These are phyloP conservation scores for Catostylus mosaicus DNA, from an alignment of 30 jellyfish, hydroid and myxozoan genomes.

Conservation along the genomic window DNA sequence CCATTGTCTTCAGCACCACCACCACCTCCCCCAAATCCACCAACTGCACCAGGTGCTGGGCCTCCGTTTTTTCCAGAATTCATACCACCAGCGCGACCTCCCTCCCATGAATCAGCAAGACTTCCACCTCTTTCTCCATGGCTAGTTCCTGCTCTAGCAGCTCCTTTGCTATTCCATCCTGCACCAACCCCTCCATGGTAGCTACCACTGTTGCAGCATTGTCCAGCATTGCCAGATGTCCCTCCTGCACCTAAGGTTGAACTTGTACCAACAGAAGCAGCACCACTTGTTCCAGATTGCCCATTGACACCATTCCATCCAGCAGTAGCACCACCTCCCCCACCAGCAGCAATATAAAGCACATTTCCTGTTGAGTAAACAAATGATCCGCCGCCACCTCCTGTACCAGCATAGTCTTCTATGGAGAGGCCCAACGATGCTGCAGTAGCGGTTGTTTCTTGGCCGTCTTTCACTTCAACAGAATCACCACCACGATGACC, in stretches of 20 bases:
- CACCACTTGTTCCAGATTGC: constrained; percentile 14
- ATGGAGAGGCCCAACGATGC: constrained; percentile 52
- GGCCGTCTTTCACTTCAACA: constrained; percentile 60
- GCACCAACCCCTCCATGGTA: constrained; percentile 71
- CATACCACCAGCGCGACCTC: constrained; percentile 57
- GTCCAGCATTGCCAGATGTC: constrained; percentile 49
- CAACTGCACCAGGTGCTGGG: constrained; percentile 73
- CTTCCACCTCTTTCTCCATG: constrained; percentile 66
- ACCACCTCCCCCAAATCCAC: constrained; percentile 76
- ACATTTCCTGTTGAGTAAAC: constrained; percentile 29
- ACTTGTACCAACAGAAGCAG: background rate
- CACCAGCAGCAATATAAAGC: constrained; percentile 56
- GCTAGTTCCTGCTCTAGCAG: background rate
- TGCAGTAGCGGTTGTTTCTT: constrained; percentile 56
- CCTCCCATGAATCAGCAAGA: constrained; percentile 19
- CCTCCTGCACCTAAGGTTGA: constrained; percentile 52
- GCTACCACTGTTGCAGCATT: constrained; percentile 53
- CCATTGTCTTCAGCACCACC: constrained; percentile 63
- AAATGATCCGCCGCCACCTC: constrained; percentile 68
- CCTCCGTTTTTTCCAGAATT: constrained; percentile 61
- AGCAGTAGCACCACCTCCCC: constrained; percentile 74
- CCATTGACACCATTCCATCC: constrained; percentile 61
- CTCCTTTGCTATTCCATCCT: constrained; percentile 40
- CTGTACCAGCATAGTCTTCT: constrained; percentile 68
- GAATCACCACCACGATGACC: constrained; percentile 72